Conservation (phyloP, 2,888 invertebrate genomes). For the Empis livida region DNA sequence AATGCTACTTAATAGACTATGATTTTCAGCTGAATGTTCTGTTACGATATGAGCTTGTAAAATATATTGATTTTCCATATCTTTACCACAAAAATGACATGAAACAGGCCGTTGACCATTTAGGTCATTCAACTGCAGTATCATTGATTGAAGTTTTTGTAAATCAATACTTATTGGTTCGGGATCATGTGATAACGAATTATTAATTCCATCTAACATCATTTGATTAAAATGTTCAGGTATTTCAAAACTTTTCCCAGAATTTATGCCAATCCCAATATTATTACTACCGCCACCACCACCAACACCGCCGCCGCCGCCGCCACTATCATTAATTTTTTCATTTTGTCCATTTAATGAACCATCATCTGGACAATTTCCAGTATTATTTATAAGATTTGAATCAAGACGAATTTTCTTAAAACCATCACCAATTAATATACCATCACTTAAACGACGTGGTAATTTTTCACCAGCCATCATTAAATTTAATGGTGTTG, state of each 20-base stretch:
- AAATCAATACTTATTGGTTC: constrained; percentile 70
- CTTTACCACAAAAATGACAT: constrained; percentile 58
- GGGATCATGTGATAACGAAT: constrained; percentile 23
- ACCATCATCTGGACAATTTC: constrained; percentile 7
- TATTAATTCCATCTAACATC: background rate
- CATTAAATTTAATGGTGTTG: constrained; percentile 67
- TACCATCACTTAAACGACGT: constrained; percentile 1
- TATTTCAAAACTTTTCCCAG: constrained; percentile 1
- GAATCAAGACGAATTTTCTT: background rate
- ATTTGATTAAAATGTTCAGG: constrained; percentile 5
- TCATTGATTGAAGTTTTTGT: constrained; percentile 82
- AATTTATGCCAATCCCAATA: background rate
- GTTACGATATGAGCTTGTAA: constrained; percentile 39
- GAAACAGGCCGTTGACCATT: constrained; percentile 45
- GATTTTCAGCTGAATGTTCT: constrained; percentile 25
- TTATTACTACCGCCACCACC: no score
- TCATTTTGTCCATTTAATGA: constrained; percentile 10
- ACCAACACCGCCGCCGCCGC: no score
- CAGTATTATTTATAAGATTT: background rate
- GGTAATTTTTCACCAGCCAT: constrained; percentile 32
- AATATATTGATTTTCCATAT: constrained; percentile 57
- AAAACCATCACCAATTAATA: background rate
- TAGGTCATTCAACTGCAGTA: constrained; percentile 71
- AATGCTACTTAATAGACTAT: background rate
- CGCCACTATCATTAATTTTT: constrained; percentile 14